These are phyloP conservation scores for Holotrichia oblita DNA, from an alignment of 1,140 invertebrate species.

Conservation along the genomic window DNA sequence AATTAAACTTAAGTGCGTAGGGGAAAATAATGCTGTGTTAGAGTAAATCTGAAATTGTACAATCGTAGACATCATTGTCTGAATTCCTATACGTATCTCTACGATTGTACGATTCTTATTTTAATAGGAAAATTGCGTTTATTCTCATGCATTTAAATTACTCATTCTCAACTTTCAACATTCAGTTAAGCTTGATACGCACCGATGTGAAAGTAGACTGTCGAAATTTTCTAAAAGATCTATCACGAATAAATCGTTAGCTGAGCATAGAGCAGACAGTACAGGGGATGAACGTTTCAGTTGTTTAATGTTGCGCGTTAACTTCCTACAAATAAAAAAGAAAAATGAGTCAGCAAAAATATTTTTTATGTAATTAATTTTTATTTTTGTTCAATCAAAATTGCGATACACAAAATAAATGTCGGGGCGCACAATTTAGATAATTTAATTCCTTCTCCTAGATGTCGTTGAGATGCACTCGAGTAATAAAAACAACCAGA, in stretches of 20 bases:
- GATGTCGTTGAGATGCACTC: too few species aligned
- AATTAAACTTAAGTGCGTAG: not conserved
- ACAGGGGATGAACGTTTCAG: slow-evolving; percentile 22
- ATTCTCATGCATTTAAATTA: not conserved
- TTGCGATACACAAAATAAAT: too few species aligned
- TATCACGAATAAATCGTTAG: slow-evolving; percentile 34
- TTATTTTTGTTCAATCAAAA: not conserved
- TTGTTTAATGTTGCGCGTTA: slow-evolving; percentile 36
- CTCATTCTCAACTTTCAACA: slow-evolving; percentile 16
- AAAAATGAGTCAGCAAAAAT: slow-evolving; percentile 29
- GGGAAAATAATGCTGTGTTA: not conserved
- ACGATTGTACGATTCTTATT: not conserved
- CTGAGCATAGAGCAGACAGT: slow-evolving; percentile 22
- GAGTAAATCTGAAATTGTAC: not conserved
- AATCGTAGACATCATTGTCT: not conserved
- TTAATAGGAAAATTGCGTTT: not conserved
- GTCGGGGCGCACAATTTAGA: too few species aligned
- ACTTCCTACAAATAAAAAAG: slow-evolving; percentile 36
- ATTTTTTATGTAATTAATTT: not conserved
- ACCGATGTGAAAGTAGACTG: slow-evolving; percentile 18
- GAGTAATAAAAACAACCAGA: too few species aligned
- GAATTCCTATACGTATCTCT: not conserved
- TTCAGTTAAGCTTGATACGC: slow-evolving; percentile 22
- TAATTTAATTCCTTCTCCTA: too few species aligned
- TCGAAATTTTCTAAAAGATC: slow-evolving; percentile 37